phyloP scores from a whole-genome alignment of 1,140 invertebrate species.

The Daktulosphaira vitifoliae region DNA sequence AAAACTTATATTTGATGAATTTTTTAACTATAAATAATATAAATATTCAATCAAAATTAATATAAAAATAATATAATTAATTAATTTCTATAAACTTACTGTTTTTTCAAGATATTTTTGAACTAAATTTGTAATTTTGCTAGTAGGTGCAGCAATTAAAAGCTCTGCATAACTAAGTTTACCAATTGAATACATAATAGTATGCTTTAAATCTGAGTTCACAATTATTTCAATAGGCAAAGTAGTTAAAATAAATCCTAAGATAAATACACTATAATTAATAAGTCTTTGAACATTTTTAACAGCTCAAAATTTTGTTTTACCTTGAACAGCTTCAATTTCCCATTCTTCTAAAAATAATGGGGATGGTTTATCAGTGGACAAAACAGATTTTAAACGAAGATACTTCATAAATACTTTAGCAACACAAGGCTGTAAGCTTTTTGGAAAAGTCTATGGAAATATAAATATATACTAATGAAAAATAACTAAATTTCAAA shows the following conservation, averaged over 20 bases:
- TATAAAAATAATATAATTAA: neutral
- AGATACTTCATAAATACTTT: constrained; percentile 29
- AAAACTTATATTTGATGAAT: neutral
- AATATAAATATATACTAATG: neutral
- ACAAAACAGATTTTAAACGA: constrained; percentile 6
- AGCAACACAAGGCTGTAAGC: constrained; percentile 9
- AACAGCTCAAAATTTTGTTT: neutral
- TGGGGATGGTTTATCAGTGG: neutral
- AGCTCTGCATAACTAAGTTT: constrained; percentile 13
- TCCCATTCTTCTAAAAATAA: constrained; percentile 19
- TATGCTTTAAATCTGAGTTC: constrained; percentile 5
- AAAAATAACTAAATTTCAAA: no score
- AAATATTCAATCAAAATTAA: neutral
- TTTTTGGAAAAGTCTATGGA: constrained; percentile 23
- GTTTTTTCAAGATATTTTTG: neutral
- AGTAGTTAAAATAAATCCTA: constrained; percentile 21
- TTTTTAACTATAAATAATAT: neutral
- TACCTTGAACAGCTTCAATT: constrained; percentile 25
- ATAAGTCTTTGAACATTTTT: no score
- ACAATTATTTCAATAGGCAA: constrained; percentile 10
- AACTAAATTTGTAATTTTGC: constrained; percentile 1
- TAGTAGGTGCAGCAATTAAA: neutral
- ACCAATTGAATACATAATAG: constrained; percentile 12
- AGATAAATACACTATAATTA: no score
- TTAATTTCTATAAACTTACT: neutral